Evolutionary conservation across 2,888 invertebrate genomes (phyloP), one percentile per base, ranked within the genome.

Genomic region (Lasiommata megera): DNA sequence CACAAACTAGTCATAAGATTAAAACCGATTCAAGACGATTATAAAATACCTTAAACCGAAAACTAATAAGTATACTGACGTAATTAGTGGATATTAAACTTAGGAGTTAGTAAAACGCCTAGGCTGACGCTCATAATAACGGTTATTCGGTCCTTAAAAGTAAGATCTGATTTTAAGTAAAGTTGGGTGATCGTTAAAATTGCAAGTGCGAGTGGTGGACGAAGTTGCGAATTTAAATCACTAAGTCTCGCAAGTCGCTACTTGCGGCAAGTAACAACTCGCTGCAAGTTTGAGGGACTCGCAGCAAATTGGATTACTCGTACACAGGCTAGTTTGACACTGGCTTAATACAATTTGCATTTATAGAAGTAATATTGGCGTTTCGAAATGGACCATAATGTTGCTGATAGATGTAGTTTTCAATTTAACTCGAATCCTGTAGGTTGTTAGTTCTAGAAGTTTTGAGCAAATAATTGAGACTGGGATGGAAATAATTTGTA

Each of bases 151-250:
- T 14, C 14, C 67, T 76, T 74, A 70, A 76, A 74, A 72, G 72
- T 66, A 73, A 74, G 77, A 81, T 77, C 75, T 73, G 76, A 80
- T 82, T 79, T 77, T 77, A 82, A 82, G 67, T 80, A 76, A 81
- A 82, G 69, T 79, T 72, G 65, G 68, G 66, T 74, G 82, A 79
- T 82, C 80, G 82, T 85, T 84, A 86, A 82, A 84, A 82, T 78
- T 81, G 82, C 82, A 81, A 85, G 82, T 62, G 64, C 52, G 58
- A 67, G 73, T 74, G 80, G 80, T 34, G 47, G 54, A 79, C 79
- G 62, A 81, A 87, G 82, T 88, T 84, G 79, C 80, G 82, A 84
- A 87, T 88, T 88, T 86, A 85, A 88, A 88, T 88, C 88, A 88
- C 84, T 83, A 81, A 85, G 83, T 83, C 79, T 79, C 76, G 76